Evolutionary conservation across 2,797 vertebrate genomes (phyloP).

Genomic region (Momotus momota): DNA sequence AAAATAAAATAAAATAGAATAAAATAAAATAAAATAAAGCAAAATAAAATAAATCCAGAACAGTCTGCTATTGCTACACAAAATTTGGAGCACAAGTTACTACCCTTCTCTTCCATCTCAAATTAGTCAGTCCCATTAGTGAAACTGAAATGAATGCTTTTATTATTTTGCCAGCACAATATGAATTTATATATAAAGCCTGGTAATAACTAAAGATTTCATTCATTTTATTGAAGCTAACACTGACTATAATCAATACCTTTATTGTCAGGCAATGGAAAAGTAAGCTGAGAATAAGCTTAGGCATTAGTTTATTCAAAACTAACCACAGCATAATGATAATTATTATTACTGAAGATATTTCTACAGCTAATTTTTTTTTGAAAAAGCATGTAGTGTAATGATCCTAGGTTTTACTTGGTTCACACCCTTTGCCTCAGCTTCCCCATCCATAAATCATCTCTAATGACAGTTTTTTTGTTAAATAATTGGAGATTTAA

Average conservation of each 20-base stretch:
- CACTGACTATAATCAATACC: conserved; percentile 15
- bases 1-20: background rate
- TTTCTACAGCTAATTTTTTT: background rate
- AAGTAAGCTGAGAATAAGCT: background rate
- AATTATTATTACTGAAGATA: background rate
- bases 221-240: conserved; percentile 35
- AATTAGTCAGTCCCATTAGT: background rate
- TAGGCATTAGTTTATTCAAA: background rate
- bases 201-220: conserved; percentile 26
- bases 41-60: background rate
- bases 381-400: background rate
- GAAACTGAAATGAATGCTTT: background rate
- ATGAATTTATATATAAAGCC: background rate
- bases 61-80: background rate
- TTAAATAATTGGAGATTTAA: background rate
- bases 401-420: background rate
- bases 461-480: background rate
- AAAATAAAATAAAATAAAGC: background rate
- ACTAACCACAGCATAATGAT: background rate
- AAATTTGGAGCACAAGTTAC: background rate
- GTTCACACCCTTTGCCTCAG: background rate
- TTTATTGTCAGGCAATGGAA: background rate
- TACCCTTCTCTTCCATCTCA: background rate
- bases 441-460: background rate
- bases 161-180: background rate